Percentiles rank a stretch among this genome's conserved stretches.
phyloP scores from a whole-genome alignment of 2,797 vertebrate genomes.

The Scomberomorus guttatus region DNA sequence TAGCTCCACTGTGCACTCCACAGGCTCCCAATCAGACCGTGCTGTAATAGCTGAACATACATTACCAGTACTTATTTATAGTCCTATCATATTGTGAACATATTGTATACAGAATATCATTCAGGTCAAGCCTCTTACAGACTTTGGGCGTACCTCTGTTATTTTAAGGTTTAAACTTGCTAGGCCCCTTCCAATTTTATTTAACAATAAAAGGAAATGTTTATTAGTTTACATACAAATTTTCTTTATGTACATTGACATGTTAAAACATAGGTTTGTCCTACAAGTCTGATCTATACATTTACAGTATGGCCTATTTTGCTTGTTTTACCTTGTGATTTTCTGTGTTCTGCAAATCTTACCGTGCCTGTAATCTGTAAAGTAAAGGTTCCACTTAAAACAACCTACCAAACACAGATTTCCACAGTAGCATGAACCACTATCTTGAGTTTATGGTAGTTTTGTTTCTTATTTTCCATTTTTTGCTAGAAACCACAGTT shows the following conservation, averaged over 20 bases:
- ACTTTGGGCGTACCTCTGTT: background rate
- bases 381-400: background rate
- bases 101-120: background rate
- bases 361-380: background rate
- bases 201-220: background rate
- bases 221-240: too few species aligned
- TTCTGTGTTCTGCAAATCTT: background rate
- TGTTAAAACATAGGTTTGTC: background rate
- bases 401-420: too few species aligned
- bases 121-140: conserved; percentile 23
- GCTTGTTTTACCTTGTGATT: background rate
- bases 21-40: conserved; percentile 2
- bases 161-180: background rate
- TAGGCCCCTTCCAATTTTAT: background rate
- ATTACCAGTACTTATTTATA: conserved; percentile 32
- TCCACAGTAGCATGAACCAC: background rate
- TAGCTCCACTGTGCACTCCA: conserved; percentile 12
- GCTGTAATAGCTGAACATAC: conserved; percentile 4
- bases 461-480: too few species aligned
- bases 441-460: background rate
- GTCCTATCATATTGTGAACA: conserved; percentile 11
- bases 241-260: background rate
- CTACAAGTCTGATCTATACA: too few species aligned
- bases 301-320: background rate
- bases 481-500: background rate